Evolutionary conservation across 2,797 vertebrate genomes (phyloP).

Genomic region (Tenualosa thibaudeaui): DNA sequence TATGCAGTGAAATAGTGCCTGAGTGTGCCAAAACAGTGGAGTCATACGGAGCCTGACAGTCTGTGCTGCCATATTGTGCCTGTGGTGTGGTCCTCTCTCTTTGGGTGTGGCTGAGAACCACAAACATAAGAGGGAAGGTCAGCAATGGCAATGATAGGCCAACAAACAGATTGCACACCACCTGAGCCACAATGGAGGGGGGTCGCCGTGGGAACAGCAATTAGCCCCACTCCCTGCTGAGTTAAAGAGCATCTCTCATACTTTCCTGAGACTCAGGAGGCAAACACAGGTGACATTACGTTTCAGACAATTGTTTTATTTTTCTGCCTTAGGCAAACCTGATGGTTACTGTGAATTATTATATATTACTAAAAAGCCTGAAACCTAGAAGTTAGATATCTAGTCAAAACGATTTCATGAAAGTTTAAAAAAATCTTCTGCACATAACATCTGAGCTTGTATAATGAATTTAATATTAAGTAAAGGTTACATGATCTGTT

Average conservation of each 20-base stretch:
- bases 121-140: constrained; percentile 27
- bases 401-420: too few species aligned
- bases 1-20: background rate
- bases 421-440: too few species aligned
- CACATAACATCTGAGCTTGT: too few species aligned
- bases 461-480: background rate
- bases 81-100: background rate
- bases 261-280: background rate
- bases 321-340: background rate
- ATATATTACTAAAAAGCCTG: too few species aligned
- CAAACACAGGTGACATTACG: background rate
- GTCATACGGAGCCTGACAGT: background rate
- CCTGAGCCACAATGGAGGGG: constrained; percentile 11
- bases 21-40: background rate
- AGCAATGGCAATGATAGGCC: background rate
- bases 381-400: too few species aligned
- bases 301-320: background rate
- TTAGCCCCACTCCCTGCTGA: constrained; percentile 36
- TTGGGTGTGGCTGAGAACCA: constrained; percentile 20
- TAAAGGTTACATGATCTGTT: background rate
- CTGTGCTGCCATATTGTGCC: constrained; percentile 12
- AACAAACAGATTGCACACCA: constrained; percentile 20
- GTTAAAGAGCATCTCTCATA: constrained; percentile 11
- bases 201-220: background rate
- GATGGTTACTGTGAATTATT: background rate